Evolutionary conservation across 1,140 invertebrate genomes (phyloP).

Genomic region (Drosophila hydei): DNA sequence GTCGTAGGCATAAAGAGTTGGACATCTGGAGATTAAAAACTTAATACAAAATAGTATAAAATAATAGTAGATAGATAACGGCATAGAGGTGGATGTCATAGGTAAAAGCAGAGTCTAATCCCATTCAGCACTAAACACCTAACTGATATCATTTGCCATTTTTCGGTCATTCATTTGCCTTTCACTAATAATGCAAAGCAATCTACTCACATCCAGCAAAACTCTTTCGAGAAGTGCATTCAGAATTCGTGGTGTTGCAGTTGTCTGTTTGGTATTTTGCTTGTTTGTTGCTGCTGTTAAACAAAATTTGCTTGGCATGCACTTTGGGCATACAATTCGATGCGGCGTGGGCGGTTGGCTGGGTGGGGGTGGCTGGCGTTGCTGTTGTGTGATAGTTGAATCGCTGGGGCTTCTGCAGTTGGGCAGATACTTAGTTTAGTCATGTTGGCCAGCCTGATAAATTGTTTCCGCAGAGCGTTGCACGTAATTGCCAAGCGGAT

Average conservation of each 20-base stretch:
- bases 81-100: too few relatives aligned
- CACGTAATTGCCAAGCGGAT: slow-evolving; percentile 78
- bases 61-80: too few relatives aligned
- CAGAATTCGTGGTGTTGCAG: slow-evolving; percentile 10
- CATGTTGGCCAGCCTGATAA: slow-evolving; percentile 76
- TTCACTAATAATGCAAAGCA: too few relatives aligned
- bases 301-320: slow-evolving; percentile 76
- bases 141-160: too few relatives aligned
- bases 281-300: slow-evolving; percentile 71
- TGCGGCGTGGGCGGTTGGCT: slow-evolving; percentile 1
- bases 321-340: slow-evolving; percentile 68
- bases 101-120: too few relatives aligned
- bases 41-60: too few relatives aligned
- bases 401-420: slow-evolving; percentile 14
- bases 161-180: too few relatives aligned
- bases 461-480: slow-evolving; percentile 76
- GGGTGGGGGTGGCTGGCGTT: slow-evolving; percentile 1
- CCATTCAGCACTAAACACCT: too few relatives aligned
- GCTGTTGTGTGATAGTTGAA: background rate
- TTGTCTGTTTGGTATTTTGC: slow-evolving; percentile 19
- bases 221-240: slow-evolving; percentile 31
- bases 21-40: too few relatives aligned
- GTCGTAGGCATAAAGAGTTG: too few relatives aligned
- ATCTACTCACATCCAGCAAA: too few relatives aligned
- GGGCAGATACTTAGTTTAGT: slow-evolving; percentile 45